Conservation (phyloP, 2,888 invertebrate genomes). For the Synanthedon vespiformis region DNA sequence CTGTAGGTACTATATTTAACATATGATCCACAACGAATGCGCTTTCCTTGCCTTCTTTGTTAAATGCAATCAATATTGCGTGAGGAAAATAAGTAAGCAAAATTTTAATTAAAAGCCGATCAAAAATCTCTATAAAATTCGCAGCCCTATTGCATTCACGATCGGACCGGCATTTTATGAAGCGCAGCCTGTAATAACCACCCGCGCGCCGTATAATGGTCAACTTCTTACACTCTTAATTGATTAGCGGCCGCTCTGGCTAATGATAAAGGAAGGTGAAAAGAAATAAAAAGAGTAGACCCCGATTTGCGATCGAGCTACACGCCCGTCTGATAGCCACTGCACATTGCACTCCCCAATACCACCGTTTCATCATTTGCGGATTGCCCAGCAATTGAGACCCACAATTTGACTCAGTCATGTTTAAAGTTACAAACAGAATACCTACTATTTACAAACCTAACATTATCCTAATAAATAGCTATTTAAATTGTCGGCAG, state of each 20-base stretch:
- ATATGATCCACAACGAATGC: background rate
- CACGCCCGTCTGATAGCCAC: conserved; percentile 44
- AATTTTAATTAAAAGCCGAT: conserved; percentile 59
- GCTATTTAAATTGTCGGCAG: conserved; percentile 40
- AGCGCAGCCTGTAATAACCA: conserved; percentile 63
- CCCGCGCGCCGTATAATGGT: conserved; percentile 65
- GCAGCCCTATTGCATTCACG: conserved; percentile 67
- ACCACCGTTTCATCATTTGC: background rate
- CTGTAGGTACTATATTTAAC: conserved; percentile 2
- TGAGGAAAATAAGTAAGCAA: conserved; percentile 25
- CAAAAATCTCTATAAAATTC: conserved; percentile 57
- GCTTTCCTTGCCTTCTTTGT: background rate
- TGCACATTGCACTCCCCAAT: conserved; percentile 20
- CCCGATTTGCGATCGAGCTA: conserved; percentile 55
- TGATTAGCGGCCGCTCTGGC: conserved; percentile 69
- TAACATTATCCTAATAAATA: conserved; percentile 44
- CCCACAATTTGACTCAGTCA: conserved; percentile 26
- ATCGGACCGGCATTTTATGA: conserved; percentile 65
- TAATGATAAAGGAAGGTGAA: conserved; percentile 71
- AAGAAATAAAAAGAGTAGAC: conserved; percentile 63
- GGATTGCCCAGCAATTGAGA: background rate
- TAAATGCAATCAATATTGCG: background rate
- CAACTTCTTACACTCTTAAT: conserved; percentile 71
- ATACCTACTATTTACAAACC: conserved; percentile 39
- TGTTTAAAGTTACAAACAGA: conserved; percentile 32